These are phyloP conservation scores for Brachyistius frenatus DNA, from an alignment of 2,113 vertebrate species.

Conservation along the genomic window DNA sequence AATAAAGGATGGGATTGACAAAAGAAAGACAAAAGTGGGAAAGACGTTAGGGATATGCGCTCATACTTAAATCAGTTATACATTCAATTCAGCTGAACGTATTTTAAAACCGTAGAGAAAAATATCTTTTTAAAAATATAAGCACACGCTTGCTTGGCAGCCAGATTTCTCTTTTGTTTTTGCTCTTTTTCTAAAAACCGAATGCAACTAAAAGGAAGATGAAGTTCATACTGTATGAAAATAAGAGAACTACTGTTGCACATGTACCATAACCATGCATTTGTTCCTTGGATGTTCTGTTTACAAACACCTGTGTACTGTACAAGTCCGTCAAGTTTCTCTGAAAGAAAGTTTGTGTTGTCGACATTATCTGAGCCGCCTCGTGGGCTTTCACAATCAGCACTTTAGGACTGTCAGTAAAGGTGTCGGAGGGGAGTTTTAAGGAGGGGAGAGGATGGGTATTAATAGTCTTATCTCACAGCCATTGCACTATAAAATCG, in stretches of 20 bases:
- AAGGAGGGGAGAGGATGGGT: slow-evolving; percentile 52
- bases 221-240: slow-evolving; percentile 68
- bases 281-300: slow-evolving; percentile 69
- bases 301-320: slow-evolving; percentile 72
- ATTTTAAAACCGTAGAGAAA: slow-evolving; percentile 73
- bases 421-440: slow-evolving; percentile 34
- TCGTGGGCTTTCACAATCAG: slow-evolving; percentile 76
- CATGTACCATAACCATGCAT: slow-evolving; percentile 79
- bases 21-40: slow-evolving; percentile 47
- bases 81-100: slow-evolving; percentile 78
- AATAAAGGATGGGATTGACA: slow-evolving; percentile 47
- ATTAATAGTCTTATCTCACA: slow-evolving; percentile 55
- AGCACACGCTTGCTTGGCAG: slow-evolving; percentile 87
- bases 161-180: slow-evolving; percentile 63
- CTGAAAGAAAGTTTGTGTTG: slow-evolving; percentile 68
- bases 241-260: slow-evolving; percentile 74
- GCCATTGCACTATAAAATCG: slow-evolving; percentile 71
- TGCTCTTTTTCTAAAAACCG: slow-evolving; percentile 61
- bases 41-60: slow-evolving; percentile 69
- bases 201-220: slow-evolving; percentile 79
- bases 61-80: slow-evolving; percentile 80
- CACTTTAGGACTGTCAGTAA: slow-evolving; percentile 81
- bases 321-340: slow-evolving; percentile 63
- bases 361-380: slow-evolving; percentile 59
- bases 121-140: slow-evolving; percentile 71